Base-by-base conservation (phyloP, 2,888 invertebrate genomes). In the Pegoplata infirma region DNA sequence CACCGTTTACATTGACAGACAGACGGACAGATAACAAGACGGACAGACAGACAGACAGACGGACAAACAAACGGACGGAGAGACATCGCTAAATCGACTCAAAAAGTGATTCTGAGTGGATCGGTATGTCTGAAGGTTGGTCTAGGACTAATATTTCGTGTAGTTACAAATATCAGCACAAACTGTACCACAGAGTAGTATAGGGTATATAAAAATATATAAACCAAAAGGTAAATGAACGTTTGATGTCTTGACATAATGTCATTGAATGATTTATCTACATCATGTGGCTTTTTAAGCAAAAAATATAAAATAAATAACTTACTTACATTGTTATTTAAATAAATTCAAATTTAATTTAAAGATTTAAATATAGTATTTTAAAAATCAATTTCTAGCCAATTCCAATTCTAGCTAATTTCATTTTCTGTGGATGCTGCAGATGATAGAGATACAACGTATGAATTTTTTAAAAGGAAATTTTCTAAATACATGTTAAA, bases 161-260 rank as follows among this genome's bases (percentile, higher is more conserved):
- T n/a, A n/a, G n/a, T n/a, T n/a, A n/a, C n/a, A n/a, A n/a, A n/a
- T n/a, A n/a, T n/a, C n/a, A n/a, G n/a, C n/a, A n/a, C n/a, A n/a
- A n/a, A n/a, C n/a, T n/a, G n/a, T n/a, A n/a, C n/a, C n/a, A n/a
- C n/a, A n/a, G n/a, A n/a, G n/a, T n/a, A n/a, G n/a, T n/a, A n/a
- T n/a, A n/a, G n/a, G n/a, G n/a, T n/a, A n/a, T n/a, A n/a, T n/a
- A n/a, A n/a, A n/a, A n/a, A n/a, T n/a, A 68, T 76, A 63, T 80
- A 80, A 73, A 73, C 80, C 68, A 77, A 81, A 80, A 83, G 82
- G 83, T 83, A 81, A 81, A 81, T 68, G 82, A 80, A 82, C 83
- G 83, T 78, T 76, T 80, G 71, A 79, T 73, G 51, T 36, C 68
- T 47, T 76, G 69, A 72, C 71, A 67, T 67, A 32, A 63, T 63